A percentile compares a stretch with the other conserved stretches of the same genome.
phyloP scores from a whole-genome alignment of 1,140 invertebrate genomes.

The Drosophila sp. region DNA sequence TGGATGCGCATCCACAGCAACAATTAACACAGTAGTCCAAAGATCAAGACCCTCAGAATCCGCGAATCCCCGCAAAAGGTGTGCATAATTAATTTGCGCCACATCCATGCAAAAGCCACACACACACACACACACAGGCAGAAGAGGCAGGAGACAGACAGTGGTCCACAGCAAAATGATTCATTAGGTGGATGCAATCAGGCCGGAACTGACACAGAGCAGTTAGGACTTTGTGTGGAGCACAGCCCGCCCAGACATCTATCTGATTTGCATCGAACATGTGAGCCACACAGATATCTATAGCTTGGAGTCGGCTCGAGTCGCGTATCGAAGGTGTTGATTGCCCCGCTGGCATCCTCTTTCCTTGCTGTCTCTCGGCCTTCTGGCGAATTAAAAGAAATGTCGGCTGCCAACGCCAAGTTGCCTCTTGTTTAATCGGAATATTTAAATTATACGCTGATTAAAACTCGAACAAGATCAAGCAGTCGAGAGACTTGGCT shows the following conservation, averaged over 20 bases:
- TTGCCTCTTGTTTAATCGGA: constrained; percentile 72
- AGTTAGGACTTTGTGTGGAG: background rate
- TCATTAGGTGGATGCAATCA: constrained; percentile 76
- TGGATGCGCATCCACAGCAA: constrained; percentile 34
- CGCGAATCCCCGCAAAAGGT: constrained; percentile 54
- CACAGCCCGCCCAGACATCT: constrained; percentile 49
- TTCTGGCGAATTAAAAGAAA: constrained; percentile 73
- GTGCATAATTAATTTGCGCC: constrained; percentile 79
- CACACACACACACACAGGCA: constrained; percentile 39
- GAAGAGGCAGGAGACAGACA: background rate
- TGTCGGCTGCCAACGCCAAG: constrained; percentile 51
- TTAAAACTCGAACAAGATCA: constrained; percentile 66
- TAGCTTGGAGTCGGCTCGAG: background rate
- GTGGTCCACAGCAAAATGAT: constrained; percentile 61
- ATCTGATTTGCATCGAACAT: constrained; percentile 78
- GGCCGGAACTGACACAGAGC: constrained; percentile 73
- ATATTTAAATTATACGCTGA: constrained; percentile 80
- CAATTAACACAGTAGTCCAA: constrained; percentile 79
- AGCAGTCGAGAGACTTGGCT: constrained; percentile 11
- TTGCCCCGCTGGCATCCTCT: constrained; percentile 40
- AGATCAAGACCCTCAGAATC: constrained; percentile 74
- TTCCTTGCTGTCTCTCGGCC: constrained; percentile 14
- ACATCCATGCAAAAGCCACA: constrained; percentile 22
- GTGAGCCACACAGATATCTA: constrained; percentile 44
- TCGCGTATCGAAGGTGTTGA: constrained; percentile 66